phyloP scores from a whole-genome alignment of 2,113 vertebrate species.

The Illadopsis cleaveri region DNA sequence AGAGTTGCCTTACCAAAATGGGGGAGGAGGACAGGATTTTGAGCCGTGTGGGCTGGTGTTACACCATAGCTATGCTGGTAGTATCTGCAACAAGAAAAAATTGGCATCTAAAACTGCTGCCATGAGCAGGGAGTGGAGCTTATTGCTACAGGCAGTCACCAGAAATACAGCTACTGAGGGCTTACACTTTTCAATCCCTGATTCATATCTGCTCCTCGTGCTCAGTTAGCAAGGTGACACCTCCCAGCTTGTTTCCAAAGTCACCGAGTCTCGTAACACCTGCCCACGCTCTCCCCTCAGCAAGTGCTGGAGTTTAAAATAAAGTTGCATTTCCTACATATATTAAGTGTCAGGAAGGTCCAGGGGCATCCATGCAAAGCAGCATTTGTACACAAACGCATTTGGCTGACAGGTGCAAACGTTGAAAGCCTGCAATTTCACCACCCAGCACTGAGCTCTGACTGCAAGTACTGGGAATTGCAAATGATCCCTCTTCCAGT shows the following conservation, averaged over 20 bases:
- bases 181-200: background rate
- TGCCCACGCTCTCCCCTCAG: slow-evolving; percentile 22
- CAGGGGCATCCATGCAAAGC: background rate
- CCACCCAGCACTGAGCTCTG: background rate
- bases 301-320: slow-evolving; percentile 21
- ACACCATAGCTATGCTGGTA: slow-evolving; percentile 44
- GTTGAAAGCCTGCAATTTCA: background rate
- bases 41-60: slow-evolving; percentile 54
- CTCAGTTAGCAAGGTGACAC: slow-evolving; percentile 36
- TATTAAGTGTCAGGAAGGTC: slow-evolving; percentile 59
- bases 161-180: background rate
- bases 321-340: slow-evolving; percentile 39
- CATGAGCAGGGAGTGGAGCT: slow-evolving; percentile 35
- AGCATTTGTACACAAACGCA: background rate
- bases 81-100: slow-evolving; percentile 45
- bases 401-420: slow-evolving; percentile 48
- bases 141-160: background rate
- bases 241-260: slow-evolving; percentile 10
- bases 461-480: background rate
- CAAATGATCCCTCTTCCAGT: background rate
- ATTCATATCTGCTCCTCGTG: background rate
- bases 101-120: slow-evolving; percentile 18
- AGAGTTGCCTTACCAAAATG: background rate
- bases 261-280: background rate
- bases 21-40: background rate